These are phyloP conservation scores for Peromyscus nudipes DNA, from an alignment of 2,797 vertebrate genomes.

Conservation along the genomic window DNA sequence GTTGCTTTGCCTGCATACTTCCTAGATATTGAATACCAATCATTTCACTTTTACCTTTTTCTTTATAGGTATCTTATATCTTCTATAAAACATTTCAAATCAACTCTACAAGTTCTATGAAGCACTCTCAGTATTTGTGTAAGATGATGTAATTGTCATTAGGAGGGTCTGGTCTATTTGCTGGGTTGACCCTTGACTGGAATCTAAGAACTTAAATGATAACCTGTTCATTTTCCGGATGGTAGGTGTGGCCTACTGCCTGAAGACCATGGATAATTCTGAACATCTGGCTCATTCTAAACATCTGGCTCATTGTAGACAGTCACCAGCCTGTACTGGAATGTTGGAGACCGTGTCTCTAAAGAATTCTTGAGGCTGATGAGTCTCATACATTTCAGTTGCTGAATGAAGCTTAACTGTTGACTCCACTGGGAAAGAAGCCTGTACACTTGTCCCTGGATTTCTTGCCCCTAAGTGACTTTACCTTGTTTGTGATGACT, in stretches of 20 bases:
- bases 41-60: neutral
- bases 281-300: neutral
- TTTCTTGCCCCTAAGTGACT: neutral
- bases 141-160: no score
- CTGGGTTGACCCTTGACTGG: neutral
- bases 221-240: neutral
- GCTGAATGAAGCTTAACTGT: neutral
- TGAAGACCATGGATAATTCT: neutral
- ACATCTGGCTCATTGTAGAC: neutral
- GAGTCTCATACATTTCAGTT: conserved; percentile 33
- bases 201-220: neutral
- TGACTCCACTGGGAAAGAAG: neutral
- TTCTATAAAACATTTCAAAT: conserved; percentile 22
- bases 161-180: neutral
- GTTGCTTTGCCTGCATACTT: neutral
- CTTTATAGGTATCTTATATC: neutral
- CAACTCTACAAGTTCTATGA: neutral
- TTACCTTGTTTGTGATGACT: neutral
- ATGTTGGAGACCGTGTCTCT: neutral
- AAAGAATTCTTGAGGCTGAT: neutral
- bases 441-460: neutral
- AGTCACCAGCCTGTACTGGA: neutral
- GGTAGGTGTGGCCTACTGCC: neutral
- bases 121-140: neutral
- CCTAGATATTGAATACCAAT: neutral